phyloP scores from a whole-genome alignment of 2,113 vertebrate species.

The Elanoides forficatus region DNA sequence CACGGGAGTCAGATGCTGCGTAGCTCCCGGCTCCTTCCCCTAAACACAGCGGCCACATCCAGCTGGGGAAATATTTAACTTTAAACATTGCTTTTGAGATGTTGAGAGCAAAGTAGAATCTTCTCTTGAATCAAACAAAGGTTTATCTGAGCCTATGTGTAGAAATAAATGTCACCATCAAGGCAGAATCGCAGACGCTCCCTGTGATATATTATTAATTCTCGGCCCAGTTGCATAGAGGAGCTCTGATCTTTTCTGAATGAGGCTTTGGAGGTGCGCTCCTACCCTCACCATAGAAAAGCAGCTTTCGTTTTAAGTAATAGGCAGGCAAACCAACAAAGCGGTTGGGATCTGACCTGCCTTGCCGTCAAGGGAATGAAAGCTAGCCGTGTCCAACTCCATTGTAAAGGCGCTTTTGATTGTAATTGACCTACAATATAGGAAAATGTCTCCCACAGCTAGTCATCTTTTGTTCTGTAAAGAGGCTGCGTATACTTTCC shows the following conservation, averaged over 20 bases:
- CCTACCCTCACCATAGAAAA: neutral
- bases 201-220: neutral
- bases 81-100: neutral
- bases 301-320: neutral
- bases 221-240: fast-evolving
- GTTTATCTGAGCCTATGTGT: fast-evolving
- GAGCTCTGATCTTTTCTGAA: neutral
- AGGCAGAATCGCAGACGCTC: fast-evolving
- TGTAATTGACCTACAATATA: neutral
- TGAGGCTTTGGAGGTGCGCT: neutral
- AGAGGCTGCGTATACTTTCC: neutral
- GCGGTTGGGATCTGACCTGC: neutral
- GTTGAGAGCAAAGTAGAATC: neutral
- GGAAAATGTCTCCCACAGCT: neutral
- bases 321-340: neutral
- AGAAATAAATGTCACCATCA: neutral
- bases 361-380: neutral
- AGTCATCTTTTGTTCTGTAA: neutral
- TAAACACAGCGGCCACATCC: fast-evolving
- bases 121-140: neutral
- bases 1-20: neutral
- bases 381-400: neutral
- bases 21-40: neutral
- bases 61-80: neutral
- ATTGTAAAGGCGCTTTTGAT: neutral